Percentiles rank a stretch among this genome's conserved stretches.
Evolutionary conservation across 2,888 invertebrate genomes (phyloP).

Genomic region (Sinopyrophorus schimmeli): DNA sequence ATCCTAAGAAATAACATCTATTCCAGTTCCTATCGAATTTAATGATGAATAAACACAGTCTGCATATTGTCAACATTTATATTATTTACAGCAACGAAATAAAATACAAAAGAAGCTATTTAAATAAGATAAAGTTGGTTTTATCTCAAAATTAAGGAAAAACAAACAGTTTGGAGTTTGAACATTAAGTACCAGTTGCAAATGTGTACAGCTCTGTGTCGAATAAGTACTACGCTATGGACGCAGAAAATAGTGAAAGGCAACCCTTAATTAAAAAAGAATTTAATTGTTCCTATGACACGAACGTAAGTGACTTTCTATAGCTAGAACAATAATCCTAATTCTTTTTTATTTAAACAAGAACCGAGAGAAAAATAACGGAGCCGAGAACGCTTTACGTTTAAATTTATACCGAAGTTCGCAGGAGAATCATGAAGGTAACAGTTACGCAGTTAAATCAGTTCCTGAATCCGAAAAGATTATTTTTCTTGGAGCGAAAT

Average conservation of each 20-base stretch:
- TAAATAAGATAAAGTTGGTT: constrained; percentile 4
- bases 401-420: no score
- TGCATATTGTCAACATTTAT: neutral
- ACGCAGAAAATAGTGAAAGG: neutral
- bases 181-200: no score
- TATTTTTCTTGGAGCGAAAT: constrained; percentile 70
- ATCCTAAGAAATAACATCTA: constrained; percentile 2
- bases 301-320: constrained; percentile 12
- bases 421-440: constrained; percentile 5
- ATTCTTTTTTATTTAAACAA: no score
- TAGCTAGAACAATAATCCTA: no score
- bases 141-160: neutral
- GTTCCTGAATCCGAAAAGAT: constrained; percentile 17
- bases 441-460: constrained; percentile 1
- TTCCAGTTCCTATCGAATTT: constrained; percentile 2
- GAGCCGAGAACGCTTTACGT: no score
- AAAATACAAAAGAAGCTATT: neutral
- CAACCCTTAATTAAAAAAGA: constrained; percentile 12
- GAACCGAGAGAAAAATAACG: constrained; percentile 1
- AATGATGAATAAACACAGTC: neutral
- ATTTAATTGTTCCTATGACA: constrained; percentile 4
- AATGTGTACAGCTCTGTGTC: no score
- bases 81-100: neutral
- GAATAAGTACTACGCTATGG: no score
- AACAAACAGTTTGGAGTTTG: neutral